Conservation (phyloP, 2,113 vertebrate genomes). For the Panurus biarmicus region DNA sequence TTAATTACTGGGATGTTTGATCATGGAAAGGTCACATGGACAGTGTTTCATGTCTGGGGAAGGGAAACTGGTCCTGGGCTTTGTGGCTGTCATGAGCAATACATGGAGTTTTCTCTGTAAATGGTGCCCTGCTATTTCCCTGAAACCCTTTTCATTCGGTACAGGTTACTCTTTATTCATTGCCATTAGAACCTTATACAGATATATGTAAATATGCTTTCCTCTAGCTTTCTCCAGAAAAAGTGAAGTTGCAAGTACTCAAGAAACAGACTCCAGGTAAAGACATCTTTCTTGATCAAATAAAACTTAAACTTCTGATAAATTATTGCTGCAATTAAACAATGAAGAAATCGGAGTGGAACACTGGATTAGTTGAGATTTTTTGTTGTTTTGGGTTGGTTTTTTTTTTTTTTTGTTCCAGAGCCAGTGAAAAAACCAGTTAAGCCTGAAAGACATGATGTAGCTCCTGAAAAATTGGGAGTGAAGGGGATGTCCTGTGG, state of each 20-base stretch:
- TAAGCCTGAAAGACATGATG: background rate
- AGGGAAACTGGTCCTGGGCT: background rate
- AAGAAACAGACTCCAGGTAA: slow-evolving; percentile 78
- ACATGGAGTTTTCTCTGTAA: background rate
- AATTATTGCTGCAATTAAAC: background rate
- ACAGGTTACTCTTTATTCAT: background rate
- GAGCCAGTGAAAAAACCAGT: slow-evolving; percentile 37
- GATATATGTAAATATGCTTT: background rate
- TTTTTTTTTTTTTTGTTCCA: background rate
- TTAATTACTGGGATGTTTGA: background rate
- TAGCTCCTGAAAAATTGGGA: slow-evolving; percentile 45
- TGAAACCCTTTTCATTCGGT: background rate
- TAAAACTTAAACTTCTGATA: background rate
- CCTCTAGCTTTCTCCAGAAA: slow-evolving; percentile 76
- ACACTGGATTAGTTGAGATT: fast-evolving
- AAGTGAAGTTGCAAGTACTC: slow-evolving; percentile 80
- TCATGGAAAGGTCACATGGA: background rate
- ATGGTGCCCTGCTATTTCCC: background rate
- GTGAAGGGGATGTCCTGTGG: slow-evolving; percentile 64
- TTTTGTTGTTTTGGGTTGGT: background rate
- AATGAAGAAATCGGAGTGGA: background rate
- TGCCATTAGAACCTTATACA: background rate
- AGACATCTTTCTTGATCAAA: background rate
- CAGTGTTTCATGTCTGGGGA: background rate
- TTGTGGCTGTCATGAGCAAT: background rate